A percentile compares a stretch with the other conserved stretches of the same genome.
Conservation (phyloP, 2,888 invertebrate species). For the Pristionchus maxplancki region DNA sequence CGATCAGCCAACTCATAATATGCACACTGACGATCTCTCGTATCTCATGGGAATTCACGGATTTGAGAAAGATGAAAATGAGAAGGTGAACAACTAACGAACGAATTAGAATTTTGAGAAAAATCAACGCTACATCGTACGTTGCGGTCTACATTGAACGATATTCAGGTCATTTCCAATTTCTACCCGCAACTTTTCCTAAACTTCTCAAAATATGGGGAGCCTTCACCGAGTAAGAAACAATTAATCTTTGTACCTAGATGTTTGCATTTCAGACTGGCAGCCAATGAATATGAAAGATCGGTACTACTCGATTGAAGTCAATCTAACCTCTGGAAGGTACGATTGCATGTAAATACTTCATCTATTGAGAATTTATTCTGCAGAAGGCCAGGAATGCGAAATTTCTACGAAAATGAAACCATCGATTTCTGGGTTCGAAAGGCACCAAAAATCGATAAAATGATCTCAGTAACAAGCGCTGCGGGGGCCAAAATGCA, state of each 20-base stretch:
- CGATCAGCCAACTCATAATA: conserved; percentile 59
- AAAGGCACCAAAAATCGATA: conserved; percentile 45
- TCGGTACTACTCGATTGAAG: neutral
- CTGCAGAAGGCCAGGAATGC: conserved; percentile 24
- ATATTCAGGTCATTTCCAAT: conserved; percentile 38
- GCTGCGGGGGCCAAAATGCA: conserved; percentile 31
- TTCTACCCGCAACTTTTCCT: conserved; percentile 40
- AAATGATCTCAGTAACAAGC: conserved; percentile 11
- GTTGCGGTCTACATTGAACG: no score
- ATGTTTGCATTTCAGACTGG: neutral
- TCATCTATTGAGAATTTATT: neutral
- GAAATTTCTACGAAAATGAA: conserved; percentile 33
- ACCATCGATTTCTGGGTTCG: conserved; percentile 46
- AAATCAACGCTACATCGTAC: no score
- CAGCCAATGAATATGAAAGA: neutral
- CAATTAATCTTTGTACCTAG: no score
- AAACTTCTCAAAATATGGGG: conserved; percentile 37
- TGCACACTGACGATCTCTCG: conserved; percentile 64
- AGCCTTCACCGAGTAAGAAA: conserved; percentile 27
- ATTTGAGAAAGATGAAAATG: conserved; percentile 63
- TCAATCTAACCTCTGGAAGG: neutral
- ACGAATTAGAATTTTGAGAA: neutral
- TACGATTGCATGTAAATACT: neutral
- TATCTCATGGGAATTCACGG: conserved; percentile 65
- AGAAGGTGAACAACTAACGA: conserved; percentile 51